Evolutionary conservation across 2,113 vertebrate species (phyloP).

Genomic region (Heloderma charlesbogerti): DNA sequence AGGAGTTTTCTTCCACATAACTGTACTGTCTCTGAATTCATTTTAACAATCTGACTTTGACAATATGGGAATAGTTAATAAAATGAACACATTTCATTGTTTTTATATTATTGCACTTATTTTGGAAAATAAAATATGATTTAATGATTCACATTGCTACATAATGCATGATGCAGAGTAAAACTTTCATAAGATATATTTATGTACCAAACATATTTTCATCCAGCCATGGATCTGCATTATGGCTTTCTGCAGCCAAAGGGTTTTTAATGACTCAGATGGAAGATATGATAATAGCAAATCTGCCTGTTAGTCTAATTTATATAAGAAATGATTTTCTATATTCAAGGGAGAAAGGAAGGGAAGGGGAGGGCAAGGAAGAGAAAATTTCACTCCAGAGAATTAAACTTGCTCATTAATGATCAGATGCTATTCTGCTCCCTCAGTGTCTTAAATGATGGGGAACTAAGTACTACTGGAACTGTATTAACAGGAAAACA

Average conservation of each 20-base stretch:
- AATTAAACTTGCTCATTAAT: conserved; percentile 37
- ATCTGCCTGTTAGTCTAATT: background rate
- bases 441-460: conserved; percentile 23
- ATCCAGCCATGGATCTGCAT: conserved; percentile 26
- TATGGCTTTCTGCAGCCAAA: conserved; percentile 5
- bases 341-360: background rate
- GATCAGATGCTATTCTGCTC: conserved; percentile 9
- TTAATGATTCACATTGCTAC: conserved; percentile 8
- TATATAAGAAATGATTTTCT: conserved; percentile 6
- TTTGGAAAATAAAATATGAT: background rate
- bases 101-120: conserved; percentile 11
- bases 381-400: conserved; percentile 6
- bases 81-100: background rate
- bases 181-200: conserved; percentile 11
- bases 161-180: background rate
- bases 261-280: conserved; percentile 28
- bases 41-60: background rate
- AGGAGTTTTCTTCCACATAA: background rate
- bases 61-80: background rate
- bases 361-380: background rate
- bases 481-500: conserved; percentile 28
- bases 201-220: conserved; percentile 10
- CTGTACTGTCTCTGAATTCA: background rate
- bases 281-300: conserved; percentile 8
- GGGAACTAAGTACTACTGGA: conserved; percentile 31